Evolutionary conservation across 37 sponge, comb jelly and placozoan species (phyloP), one percentile per base, ranked within the genome.

Genomic region (Sycon ciliatum): DNA sequence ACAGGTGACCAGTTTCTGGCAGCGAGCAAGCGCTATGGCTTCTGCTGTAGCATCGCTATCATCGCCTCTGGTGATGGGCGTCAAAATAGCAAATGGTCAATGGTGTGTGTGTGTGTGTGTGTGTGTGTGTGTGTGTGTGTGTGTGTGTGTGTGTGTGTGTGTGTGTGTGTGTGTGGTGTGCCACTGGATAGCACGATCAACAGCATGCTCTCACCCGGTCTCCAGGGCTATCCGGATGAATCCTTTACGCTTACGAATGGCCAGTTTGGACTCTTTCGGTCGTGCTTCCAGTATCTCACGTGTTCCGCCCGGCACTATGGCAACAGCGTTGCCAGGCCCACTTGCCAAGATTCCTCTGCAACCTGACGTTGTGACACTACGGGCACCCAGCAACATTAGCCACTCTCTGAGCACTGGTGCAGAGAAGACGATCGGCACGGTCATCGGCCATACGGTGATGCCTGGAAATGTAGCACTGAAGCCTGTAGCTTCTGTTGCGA

Each of bases 251-350:
- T 38, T 49, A 11, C 31, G 9, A 9, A 68, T 13, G 9, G 16
- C 54, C 13, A 68, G 56, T 20, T 11, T 68, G 9, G 70, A 13
- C 16, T 13, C 9, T 16, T 54, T 20, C 13, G 70, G 56, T 56
- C 26, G 42, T n/a, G 70, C 70, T 18, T 68, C 70, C 54, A 68
- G 31, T 18, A 52, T 11, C 26, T 68, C 70, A 13, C 52, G 52
- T 20, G 70, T 52, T 31, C 70, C 70, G 11, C 70, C 70, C 9
- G 30, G 7, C 11, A 68, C 56, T 9, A 68, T 68, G 11, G 53
- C 70, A 53, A 68, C 30, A 18, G 70, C 9, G 11, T 68, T 7
- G 18, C 70, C 70, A 38, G 56, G 70, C n/a, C n/a, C n/a, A n/a
- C n/a, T n/a, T n/a, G n/a, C n/a, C n/a, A n/a, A n/a, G n/a, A n/a